phyloP scores from a whole-genome alignment of 2,113 vertebrate genomes.

The Scomber colias region DNA sequence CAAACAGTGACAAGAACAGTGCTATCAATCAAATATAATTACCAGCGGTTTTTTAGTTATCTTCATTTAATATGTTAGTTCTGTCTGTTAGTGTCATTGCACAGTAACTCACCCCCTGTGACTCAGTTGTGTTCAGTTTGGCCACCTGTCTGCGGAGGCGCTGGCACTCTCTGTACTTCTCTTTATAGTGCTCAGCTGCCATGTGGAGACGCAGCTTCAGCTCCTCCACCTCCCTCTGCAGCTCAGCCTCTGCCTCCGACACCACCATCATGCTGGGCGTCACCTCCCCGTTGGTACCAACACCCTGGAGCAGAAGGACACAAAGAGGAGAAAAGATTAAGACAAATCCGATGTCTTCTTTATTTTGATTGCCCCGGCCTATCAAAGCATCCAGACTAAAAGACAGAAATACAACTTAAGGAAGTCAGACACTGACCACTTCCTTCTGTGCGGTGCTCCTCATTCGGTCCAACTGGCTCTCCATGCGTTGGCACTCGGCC shows the following conservation, averaged over 20 bases:
- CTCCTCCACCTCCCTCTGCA: conserved; percentile 98
- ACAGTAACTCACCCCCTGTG: conserved; percentile 84
- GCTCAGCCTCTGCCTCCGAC: conserved; percentile 89
- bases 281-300: conserved; percentile 70
- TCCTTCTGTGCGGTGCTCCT: conserved; percentile 87
- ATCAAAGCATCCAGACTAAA: neutral
- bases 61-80: neutral
- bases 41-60: neutral
- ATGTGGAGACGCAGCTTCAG: conserved; percentile 97
- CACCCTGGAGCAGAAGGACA: conserved; percentile 69
- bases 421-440: conserved; percentile 71
- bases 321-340: neutral
- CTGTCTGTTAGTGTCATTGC: neutral
- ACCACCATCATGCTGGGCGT: conserved; percentile 60
- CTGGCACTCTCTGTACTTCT: conserved; percentile 98
- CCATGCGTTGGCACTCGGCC: conserved; percentile 85
- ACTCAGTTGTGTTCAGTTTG: conserved; percentile 87
- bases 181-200: conserved; percentile 98
- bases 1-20: neutral
- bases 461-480: conserved; percentile 77
- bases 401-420: neutral
- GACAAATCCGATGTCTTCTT: no score
- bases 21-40: neutral
- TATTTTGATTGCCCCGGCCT: neutral
- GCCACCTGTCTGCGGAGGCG: conserved; percentile 95